Base-by-base conservation (phyloP, 2,113 vertebrate genomes). In the Suncus etruscus region DNA sequence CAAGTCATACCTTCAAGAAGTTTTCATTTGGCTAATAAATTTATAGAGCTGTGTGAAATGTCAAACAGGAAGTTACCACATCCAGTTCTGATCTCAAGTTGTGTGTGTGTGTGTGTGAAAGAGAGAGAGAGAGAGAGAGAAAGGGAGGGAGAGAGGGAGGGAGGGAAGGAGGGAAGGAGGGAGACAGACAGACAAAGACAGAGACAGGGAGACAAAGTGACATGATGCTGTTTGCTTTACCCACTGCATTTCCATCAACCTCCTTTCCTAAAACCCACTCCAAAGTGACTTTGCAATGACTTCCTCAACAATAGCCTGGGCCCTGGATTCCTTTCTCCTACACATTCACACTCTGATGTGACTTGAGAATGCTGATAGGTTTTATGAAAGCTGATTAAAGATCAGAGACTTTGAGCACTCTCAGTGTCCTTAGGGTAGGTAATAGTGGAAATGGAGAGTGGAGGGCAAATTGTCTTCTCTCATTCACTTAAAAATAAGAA, bases 31-130 rank as follows among this genome's bases (percentile, higher is more conserved):
- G 39, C 39, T 39, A 39, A 39, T 39, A 39, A 39, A 39, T 39
- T 39, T 39, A 39, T 39, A 39, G 39, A 39, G 39, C 39, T 39
- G 39, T 39, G 39, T 39, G 5, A 3, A 39, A 39, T 39, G 39
- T 39, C 39, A 39, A 87, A 95, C 87, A 91, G 91, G 82, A 96
- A 94, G 75, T 51, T 39, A 25, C 86, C 85, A 79, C 78, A 89
- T 82, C 91, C 18, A 1, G 39, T 32, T 58, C 73, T 50, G 73
- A 45, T 78, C n/a, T 39, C 39, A 39, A 5, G 39, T 39, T 39
- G 39, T 39, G 39, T 39, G 39, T 39, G 39, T 39, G 39, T 39
- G 39, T 39, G 39, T 39, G 39, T 39, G 39, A 39, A 5, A 39
- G 39, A 39, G 39, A 39, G 39, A 39, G 39, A 39, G 39, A 39